Evolutionary conservation across 35 echinoderm and acorn worm species (phyloP), one percentile per base, ranked within the genome.

Genomic region (Apostichopus parvimensis): DNA sequence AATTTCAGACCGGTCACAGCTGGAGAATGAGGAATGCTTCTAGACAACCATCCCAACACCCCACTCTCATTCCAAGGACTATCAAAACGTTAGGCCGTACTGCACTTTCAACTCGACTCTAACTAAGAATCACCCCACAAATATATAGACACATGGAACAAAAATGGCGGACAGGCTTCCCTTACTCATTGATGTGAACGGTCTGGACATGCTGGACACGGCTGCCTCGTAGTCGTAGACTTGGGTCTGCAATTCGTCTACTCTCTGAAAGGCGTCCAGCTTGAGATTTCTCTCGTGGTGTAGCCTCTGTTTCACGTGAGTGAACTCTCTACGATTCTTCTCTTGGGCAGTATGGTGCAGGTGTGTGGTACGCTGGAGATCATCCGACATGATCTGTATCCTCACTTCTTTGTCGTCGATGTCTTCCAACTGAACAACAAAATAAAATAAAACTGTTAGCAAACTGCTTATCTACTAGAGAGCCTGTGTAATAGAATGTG

Each of bases 141-240:
- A 45, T 45, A 45, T 45, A 45, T 45, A 45, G 34, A 45, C 34
- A 45, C 34, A 45, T 45, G 34, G 34, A 3, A 45, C 34, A 45
- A 45, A 0, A 45, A 68, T 9, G 11, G 64, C 4, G 5, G 18
- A 68, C 18, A 18, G 18, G 18, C 64, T 14, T 21, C 45, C 92
- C 94, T 95, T 86, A 99, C 97, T 99, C 87, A 92, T 91, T 7
- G 95, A 91, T 26, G 97, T 96, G 79, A 87, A 93, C 8, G 97
- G 97, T 61, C 97, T 84, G 18, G 97, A 98, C 73, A 95, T 90
- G 90, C 77, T 96, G 21, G 87, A 93, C 57, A 98, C 80, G 9
- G 94, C 97, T n/a, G 73, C 86, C 88, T 99, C 97, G 59, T 94
- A 96, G 89, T 99, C 97, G 76, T 99, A 99, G 0, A 99, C 97